These are phyloP conservation scores for Lissonota sp. DNA, from an alignment of 2,888 invertebrate species.

Conservation along the genomic window DNA sequence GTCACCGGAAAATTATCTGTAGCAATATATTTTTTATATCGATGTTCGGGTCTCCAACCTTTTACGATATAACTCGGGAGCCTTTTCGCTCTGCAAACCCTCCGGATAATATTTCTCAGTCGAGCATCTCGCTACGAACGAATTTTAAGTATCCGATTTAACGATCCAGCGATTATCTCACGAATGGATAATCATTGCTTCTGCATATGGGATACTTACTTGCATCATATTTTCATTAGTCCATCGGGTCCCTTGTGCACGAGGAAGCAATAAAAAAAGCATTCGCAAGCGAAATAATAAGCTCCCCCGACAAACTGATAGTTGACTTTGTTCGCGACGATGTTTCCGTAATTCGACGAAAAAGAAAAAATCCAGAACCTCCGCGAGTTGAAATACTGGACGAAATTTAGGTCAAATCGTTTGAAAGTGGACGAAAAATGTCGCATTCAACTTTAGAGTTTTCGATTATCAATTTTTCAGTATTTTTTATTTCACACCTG, in stretches of 20 bases:
- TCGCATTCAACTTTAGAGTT: no score
- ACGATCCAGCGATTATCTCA: conserved; percentile 13
- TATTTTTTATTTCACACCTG: no score
- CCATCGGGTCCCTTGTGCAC: neutral
- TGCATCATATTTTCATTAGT: conserved; percentile 15
- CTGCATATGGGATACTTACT: neutral
- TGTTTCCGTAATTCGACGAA: neutral
- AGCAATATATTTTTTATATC: neutral
- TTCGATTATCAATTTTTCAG: no score
- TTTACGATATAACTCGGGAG: no score
- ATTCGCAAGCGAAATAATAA: conserved; percentile 10
- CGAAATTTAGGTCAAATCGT: no score
- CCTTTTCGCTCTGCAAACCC: neutral
- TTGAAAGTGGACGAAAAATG: no score
- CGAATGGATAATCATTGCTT: conserved; percentile 10
- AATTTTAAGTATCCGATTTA: conserved; percentile 26
- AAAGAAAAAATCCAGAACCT: neutral
- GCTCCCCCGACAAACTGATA: neutral
- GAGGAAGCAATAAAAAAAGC: conserved; percentile 32
- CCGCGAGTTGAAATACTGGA: no score
- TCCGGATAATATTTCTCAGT: conserved; percentile 2
- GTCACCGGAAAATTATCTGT: no score
- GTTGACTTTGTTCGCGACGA: neutral
- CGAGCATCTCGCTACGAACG: neutral
- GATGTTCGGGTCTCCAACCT: neutral